phyloP scores from a whole-genome alignment of 92 coral and sea anemone genomes.

The Epizoanthus scotinus region DNA sequence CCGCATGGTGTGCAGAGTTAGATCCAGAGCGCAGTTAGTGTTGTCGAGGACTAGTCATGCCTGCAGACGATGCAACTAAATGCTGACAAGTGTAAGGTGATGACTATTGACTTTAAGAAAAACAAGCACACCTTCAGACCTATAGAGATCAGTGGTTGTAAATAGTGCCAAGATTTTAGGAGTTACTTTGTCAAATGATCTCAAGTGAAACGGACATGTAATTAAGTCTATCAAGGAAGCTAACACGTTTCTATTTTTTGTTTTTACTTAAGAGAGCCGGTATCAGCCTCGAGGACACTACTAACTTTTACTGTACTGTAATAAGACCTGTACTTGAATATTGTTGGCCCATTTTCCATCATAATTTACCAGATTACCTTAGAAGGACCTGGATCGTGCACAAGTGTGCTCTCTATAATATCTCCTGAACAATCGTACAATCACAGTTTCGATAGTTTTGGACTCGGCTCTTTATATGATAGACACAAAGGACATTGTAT shows the following conservation, averaged over 20 bases:
- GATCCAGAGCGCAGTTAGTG: too few species aligned
- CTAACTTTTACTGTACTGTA: background rate
- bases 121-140: background rate
- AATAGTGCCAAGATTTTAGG: slow-evolving; percentile 6
- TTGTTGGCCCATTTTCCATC: background rate
- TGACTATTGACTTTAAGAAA: background rate
- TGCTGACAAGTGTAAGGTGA: too few species aligned
- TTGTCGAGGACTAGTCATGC: too few species aligned
- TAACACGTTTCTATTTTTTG: slow-evolving; percentile 1
- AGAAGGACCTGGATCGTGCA: background rate
- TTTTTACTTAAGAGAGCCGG: background rate
- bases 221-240: background rate
- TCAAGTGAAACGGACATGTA: background rate
- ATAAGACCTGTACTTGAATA: slow-evolving; percentile 2
- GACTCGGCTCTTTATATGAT: slow-evolving; percentile 1
- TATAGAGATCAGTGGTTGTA: background rate
- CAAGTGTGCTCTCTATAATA: background rate
- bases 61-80: too few species aligned
- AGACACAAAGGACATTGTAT: background rate
- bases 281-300: background rate
- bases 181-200: background rate
- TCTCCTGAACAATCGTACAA: slow-evolving; percentile 6
- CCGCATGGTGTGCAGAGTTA: too few species aligned
- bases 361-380: background rate
- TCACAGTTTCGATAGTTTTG: background rate